Evolutionary conservation across 2,797 vertebrate genomes (phyloP).

Genomic region (Catostomus latipinnis): DNA sequence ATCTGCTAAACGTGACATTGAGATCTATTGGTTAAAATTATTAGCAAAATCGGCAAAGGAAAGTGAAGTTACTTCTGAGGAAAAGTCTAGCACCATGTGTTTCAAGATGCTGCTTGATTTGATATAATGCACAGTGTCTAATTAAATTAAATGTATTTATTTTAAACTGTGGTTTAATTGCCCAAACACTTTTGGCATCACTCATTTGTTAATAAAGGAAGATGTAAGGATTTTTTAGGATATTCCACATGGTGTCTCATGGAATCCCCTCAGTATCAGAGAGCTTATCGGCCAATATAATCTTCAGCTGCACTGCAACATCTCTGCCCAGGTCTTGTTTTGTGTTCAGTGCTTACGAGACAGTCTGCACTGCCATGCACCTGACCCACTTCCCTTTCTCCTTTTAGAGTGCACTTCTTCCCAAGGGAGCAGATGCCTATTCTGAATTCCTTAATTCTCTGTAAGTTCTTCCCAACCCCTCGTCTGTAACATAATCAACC

Average conservation of each 20-base stretch:
- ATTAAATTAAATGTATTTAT: background rate
- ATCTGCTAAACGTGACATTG: too few species aligned
- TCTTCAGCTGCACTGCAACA: slow-evolving; percentile 62
- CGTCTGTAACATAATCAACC: slow-evolving; percentile 11
- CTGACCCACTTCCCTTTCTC: slow-evolving; percentile 68
- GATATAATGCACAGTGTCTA: background rate
- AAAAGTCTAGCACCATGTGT: background rate
- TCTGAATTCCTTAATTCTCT: slow-evolving; percentile 17
- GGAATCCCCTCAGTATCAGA: slow-evolving; percentile 48
- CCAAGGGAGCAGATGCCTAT: slow-evolving; percentile 13
- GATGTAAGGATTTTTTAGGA: background rate
- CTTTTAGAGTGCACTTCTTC: slow-evolving; percentile 20
- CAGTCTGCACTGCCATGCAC: slow-evolving; percentile 55
- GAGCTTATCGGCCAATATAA: slow-evolving; percentile 73
- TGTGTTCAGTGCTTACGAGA: slow-evolving; percentile 58
- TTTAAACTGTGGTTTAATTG: background rate
- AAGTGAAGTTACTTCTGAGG: too few species aligned
- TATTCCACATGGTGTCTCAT: slow-evolving; percentile 16
- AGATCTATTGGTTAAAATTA: too few species aligned
- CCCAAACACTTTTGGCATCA: background rate
- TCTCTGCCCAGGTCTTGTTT: slow-evolving; percentile 59
- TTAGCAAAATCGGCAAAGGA: too few species aligned
- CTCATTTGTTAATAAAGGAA: background rate
- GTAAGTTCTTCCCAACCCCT: slow-evolving; percentile 1
- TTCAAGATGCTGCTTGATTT: background rate